phyloP scores from a whole-genome alignment of 1,140 invertebrate species.

The Aphidius gifuensis region DNA sequence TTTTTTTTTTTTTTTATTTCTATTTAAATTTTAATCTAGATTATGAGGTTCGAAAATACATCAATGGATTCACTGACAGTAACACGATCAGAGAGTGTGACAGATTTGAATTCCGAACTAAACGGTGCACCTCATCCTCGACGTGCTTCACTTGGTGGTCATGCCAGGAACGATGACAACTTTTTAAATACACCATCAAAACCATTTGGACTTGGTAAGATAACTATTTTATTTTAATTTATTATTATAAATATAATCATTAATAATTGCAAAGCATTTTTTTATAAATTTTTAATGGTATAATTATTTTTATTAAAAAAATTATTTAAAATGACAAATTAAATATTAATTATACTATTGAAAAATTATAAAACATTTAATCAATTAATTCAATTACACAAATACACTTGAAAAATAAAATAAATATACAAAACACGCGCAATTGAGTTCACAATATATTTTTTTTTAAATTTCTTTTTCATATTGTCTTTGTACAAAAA shows the following conservation, averaged over 20 bases:
- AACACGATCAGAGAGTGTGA: constrained; percentile 77
- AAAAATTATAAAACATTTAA: not conserved
- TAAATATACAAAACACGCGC: too few relatives aligned
- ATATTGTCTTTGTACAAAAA: constrained; percentile 34
- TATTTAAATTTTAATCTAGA: constrained; percentile 49
- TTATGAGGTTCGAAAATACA: constrained; percentile 71
- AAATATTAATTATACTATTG: not conserved
- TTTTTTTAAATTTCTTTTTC: constrained; percentile 31
- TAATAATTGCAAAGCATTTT: not conserved
- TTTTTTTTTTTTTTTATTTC: not conserved
- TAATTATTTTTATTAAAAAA: not conserved
- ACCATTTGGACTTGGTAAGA: constrained; percentile 76
- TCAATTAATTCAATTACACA: not conserved
- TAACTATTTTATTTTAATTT: constrained; percentile 11
- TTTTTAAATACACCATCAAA: constrained; percentile 61
- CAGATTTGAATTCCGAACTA: constrained; percentile 65
- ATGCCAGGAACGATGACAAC: constrained; percentile 57
- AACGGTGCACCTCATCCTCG: constrained; percentile 42
- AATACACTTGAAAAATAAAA: not conserved
- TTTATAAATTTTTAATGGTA: not conserved
- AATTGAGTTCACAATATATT: constrained; percentile 18
- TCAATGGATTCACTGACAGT: constrained; percentile 73
- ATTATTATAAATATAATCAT: constrained; percentile 5
- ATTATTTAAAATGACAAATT: not conserved
- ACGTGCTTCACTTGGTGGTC: constrained; percentile 42